Conservation (phyloP, 2,113 vertebrate genomes). For the Eulacestoma nigropectus region DNA sequence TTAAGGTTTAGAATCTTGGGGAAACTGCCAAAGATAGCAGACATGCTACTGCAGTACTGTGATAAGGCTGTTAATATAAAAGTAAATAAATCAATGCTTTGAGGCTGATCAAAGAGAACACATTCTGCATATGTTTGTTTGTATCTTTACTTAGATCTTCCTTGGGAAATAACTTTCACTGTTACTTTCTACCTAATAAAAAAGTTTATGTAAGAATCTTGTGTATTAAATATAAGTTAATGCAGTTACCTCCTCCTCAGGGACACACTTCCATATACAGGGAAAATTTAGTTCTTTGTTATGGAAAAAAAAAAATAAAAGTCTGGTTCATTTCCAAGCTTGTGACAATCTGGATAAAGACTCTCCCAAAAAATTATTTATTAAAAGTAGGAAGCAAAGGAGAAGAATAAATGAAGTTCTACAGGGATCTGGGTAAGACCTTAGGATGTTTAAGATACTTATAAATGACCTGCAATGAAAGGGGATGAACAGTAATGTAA, state of each 20-base stretch:
- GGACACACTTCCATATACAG: not conserved
- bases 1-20: not conserved
- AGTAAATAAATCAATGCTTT: not conserved
- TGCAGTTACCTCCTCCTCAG: not conserved
- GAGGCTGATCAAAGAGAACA: not conserved
- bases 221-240: not conserved
- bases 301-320: fast-evolving
- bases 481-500: not conserved
- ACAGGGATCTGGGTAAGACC: not conserved
- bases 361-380: not conserved
- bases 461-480: not conserved
- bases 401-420: not conserved
- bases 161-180: not conserved
- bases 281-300: not conserved
- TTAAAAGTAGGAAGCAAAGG: not conserved
- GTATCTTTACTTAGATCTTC: not conserved
- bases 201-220: not conserved
- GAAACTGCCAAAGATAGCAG: not conserved
- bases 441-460: not conserved
- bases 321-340: not conserved
- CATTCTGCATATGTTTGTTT: not conserved
- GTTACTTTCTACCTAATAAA: not conserved
- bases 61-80: not conserved
- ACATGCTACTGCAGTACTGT: not conserved
- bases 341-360: not conserved